phyloP scores from a whole-genome alignment of 2,888 invertebrate species.

The Drosophila peninsularis region DNA sequence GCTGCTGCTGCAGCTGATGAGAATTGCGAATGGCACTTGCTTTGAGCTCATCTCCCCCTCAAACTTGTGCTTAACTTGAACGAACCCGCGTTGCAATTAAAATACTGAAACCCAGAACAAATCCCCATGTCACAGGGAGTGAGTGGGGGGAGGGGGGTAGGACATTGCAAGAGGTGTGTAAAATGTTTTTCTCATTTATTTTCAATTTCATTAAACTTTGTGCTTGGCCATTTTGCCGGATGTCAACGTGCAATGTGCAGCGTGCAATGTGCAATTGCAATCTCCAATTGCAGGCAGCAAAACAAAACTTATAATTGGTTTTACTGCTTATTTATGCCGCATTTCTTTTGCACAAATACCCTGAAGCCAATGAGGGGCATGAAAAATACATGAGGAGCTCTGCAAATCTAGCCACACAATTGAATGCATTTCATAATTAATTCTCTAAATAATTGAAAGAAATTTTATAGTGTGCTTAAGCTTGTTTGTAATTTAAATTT shows the following conservation, averaged over 20 bases:
- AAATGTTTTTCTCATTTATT: conserved; percentile 80
- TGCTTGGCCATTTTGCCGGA: conserved; percentile 63
- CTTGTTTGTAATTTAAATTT: too few relatives aligned
- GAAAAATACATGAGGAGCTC: not conserved
- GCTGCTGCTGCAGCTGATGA: conserved; percentile 17
- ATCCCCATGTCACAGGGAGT: conserved; percentile 19
- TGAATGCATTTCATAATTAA: not conserved
- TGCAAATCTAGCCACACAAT: not conserved
- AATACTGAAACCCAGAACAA: conserved; percentile 47
- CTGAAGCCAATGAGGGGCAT: conserved; percentile 20
- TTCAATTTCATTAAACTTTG: conserved; percentile 79
- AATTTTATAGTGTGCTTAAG: too few relatives aligned
- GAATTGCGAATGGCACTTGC: conserved; percentile 55
- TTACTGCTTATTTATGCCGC: conserved; percentile 76
- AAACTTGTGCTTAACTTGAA: conserved; percentile 48
- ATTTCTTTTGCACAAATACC: conserved; percentile 69
- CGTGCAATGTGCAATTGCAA: conserved; percentile 66
- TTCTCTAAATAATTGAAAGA: too few relatives aligned
- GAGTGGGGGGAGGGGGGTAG: not conserved
- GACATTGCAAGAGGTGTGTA: conserved; percentile 42
- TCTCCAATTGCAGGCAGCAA: conserved; percentile 66
- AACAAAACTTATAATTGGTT: conserved; percentile 80
- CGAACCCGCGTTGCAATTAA: conserved; percentile 45
- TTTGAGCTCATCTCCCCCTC: conserved; percentile 47
- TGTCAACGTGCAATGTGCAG: conserved; percentile 72